Evolutionary conservation across 2,888 invertebrate genomes (phyloP).

Genomic region (Chymomyza procnemis): DNA sequence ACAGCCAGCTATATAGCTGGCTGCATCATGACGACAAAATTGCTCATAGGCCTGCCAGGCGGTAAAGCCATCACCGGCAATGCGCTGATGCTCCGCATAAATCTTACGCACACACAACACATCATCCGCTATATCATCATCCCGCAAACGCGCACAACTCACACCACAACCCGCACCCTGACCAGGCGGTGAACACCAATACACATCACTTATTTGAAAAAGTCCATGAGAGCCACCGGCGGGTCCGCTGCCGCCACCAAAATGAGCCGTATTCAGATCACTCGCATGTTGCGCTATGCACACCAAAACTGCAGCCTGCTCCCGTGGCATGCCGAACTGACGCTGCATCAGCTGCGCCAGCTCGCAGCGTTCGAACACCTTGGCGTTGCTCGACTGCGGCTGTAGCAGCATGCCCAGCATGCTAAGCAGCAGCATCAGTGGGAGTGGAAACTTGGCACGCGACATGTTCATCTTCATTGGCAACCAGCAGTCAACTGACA

Average conservation of each 20-base stretch:
- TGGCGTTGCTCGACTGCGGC: conserved; percentile 52
- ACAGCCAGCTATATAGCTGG: conserved; percentile 73
- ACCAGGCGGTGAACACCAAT: conserved; percentile 83
- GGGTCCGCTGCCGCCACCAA: conserved; percentile 78
- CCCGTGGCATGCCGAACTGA: conserved; percentile 80
- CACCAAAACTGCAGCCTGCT: conserved; percentile 82
- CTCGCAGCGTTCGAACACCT: conserved; percentile 85
- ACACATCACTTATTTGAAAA: conserved; percentile 86
- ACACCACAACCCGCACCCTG: conserved; percentile 82
- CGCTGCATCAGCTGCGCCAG: conserved; percentile 82
- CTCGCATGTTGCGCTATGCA: conserved; percentile 86
- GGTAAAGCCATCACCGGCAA: conserved; percentile 85
- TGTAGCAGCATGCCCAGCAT: conserved; percentile 21
- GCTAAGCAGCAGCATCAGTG: conserved; percentile 22
- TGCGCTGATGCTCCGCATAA: conserved; percentile 83
- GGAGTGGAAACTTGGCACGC: conserved; percentile 14
- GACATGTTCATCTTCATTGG: conserved; percentile 40
- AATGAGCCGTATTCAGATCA: conserved; percentile 82
- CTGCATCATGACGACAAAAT: conserved; percentile 68
- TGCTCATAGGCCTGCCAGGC: conserved; percentile 76
- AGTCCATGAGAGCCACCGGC: conserved; percentile 85
- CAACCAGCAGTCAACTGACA: background rate
- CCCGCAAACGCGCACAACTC: conserved; percentile 82
- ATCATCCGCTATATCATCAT: conserved; percentile 86
- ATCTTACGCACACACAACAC: conserved; percentile 83